A percentile compares a stretch with the other conserved stretches of the same genome.
These are phyloP conservation scores for Oophaga sylvatica DNA, from an alignment of 2,797 vertebrate species.

Conservation along the genomic window DNA sequence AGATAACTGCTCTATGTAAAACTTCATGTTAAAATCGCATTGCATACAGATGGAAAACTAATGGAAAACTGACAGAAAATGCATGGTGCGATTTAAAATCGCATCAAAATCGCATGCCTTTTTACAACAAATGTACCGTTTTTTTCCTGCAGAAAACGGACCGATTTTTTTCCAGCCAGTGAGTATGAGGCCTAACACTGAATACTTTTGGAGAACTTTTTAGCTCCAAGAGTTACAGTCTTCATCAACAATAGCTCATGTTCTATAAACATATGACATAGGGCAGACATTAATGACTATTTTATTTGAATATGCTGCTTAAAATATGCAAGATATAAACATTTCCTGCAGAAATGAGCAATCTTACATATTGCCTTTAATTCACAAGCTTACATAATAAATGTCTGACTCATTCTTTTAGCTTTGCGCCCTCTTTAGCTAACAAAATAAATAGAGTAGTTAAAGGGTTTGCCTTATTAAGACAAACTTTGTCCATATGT, in stretches of 20 bases:
- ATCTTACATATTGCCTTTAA: neutral
- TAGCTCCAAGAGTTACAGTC: conserved; percentile 38
- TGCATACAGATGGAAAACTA: no score
- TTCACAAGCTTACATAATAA: neutral
- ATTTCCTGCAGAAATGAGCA: conserved; percentile 22
- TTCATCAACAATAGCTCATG: conserved; percentile 22
- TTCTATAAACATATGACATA: conserved; percentile 42
- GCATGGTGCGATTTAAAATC: no score
- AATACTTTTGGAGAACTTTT: conserved; percentile 27
- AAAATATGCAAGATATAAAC: conserved; percentile 42
- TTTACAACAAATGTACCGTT: no score
- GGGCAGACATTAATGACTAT: conserved; percentile 45
- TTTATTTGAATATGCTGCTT: conserved; percentile 58
- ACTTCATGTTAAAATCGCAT: no score
- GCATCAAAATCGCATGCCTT: no score
- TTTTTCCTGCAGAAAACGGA: no score
- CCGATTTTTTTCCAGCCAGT: no score
- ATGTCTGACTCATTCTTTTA: neutral
- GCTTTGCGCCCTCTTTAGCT: neutral
- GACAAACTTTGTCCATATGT: no score
- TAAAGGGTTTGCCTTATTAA: neutral
- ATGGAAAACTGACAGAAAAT: no score
- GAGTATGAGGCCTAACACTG: neutral
- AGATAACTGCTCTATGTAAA: no score
- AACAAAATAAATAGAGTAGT: neutral